These are phyloP conservation scores for Borostomias antarcticus DNA, from an alignment of 2,797 vertebrate species.

Conservation along the genomic window DNA sequence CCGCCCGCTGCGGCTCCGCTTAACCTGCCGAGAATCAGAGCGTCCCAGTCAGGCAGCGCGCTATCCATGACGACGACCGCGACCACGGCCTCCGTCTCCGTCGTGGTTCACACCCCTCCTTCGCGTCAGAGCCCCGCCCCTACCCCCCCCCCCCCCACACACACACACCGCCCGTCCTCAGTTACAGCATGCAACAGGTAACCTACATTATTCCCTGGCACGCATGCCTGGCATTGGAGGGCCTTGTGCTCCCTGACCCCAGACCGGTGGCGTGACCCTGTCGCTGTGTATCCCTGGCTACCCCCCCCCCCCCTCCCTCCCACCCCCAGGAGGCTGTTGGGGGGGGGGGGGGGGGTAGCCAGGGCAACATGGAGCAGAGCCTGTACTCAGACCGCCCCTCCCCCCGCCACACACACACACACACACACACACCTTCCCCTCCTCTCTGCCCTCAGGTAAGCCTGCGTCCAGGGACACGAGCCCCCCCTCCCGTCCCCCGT, in stretches of 20 bases:
- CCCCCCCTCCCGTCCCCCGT: not conserved
- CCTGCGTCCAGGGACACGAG: not conserved
- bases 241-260: not conserved
- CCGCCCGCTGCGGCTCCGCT: not conserved
- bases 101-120: not conserved
- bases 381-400: not conserved
- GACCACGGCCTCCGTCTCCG: not conserved
- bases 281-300: not conserved
- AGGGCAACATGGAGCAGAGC: not conserved
- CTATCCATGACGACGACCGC: not conserved
- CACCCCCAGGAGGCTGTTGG: too few species aligned
- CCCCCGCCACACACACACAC: too few species aligned
- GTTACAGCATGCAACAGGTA: slow-evolving; percentile 11
- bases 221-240: not conserved
- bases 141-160: too few species aligned
- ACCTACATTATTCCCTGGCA: slow-evolving; percentile 19
- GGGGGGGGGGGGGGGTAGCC: too few species aligned
- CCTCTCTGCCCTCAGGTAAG: not conserved
- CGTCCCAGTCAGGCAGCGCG: not conserved
- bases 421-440: not conserved
- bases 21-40: not conserved
- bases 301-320: not conserved
- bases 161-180: not conserved
- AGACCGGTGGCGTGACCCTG: not conserved
- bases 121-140: too few species aligned